A percentile compares a stretch with the other conserved stretches of the same genome.
Conservation (phyloP, 2,797 vertebrate species). For the Sylvia borin region DNA sequence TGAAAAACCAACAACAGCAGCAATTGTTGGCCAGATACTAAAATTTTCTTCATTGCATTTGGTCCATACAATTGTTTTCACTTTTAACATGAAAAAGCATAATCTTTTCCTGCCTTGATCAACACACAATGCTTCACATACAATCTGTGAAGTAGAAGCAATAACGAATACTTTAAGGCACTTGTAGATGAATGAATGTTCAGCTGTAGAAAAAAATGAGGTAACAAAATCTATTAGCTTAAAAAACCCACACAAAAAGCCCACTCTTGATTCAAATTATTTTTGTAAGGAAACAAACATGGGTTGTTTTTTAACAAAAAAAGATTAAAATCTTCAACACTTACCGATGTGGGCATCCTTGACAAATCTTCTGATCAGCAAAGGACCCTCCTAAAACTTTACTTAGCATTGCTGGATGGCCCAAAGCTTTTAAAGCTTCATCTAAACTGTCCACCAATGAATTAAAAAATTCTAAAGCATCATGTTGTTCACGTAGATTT, state of each 20-base stretch:
- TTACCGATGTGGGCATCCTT: conserved; percentile 97
- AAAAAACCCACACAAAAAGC: not conserved
- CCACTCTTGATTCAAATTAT: not conserved
- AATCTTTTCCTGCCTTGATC: not conserved
- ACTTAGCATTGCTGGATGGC: conserved; percentile 97
- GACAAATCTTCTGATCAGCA: conserved; percentile 99
- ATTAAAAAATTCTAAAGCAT: conserved; percentile 99
- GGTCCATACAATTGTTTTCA: not conserved
- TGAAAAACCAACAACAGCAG: not conserved
- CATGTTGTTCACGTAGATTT: conserved; percentile 96
- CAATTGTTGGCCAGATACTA: not conserved
- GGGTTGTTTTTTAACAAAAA: not conserved
- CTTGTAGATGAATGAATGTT: not conserved
- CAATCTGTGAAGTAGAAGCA: not conserved
- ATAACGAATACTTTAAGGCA: not conserved
- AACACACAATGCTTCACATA: not conserved
- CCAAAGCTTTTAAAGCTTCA: conserved; percentile 97
- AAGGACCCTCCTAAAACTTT: conserved; percentile 98
- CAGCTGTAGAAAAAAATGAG: not conserved
- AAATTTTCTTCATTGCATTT: not conserved
- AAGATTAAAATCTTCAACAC: not conserved
- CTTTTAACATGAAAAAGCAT: not conserved
- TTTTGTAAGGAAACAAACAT: not conserved
- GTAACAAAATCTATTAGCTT: not conserved
- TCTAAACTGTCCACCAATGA: conserved; percentile 99